Percentiles rank a stretch among this genome's conserved stretches.
phyloP scores from a whole-genome alignment of 1,140 invertebrate species.

The Caenorhabditis remanei region DNA sequence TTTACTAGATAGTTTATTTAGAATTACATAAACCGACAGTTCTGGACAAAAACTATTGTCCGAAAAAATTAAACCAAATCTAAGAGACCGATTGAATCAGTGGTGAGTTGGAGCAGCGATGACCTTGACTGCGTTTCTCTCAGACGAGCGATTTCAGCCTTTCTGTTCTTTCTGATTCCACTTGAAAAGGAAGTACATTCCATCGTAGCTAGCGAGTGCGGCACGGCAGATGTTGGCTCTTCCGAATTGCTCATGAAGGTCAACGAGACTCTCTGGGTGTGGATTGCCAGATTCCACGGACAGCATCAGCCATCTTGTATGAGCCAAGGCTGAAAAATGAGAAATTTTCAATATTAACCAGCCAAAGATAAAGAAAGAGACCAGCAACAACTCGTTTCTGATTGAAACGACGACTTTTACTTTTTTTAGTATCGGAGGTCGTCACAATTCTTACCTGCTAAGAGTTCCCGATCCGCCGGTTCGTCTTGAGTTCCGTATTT shows the following conservation, averaged over 20 bases:
- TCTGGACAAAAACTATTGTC: slow-evolving; percentile 16
- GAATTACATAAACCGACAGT: slow-evolving; percentile 29
- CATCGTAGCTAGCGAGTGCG: slow-evolving; percentile 69
- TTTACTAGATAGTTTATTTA: neutral
- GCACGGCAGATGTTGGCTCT: slow-evolving; percentile 71
- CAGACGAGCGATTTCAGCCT: slow-evolving; percentile 48
- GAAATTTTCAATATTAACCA: too few species aligned
- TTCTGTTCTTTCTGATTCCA: slow-evolving; percentile 67
- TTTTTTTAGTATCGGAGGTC: too few species aligned
- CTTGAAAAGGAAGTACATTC: slow-evolving; percentile 70
- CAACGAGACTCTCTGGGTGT: slow-evolving; percentile 66
- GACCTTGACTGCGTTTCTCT: slow-evolving; percentile 1
- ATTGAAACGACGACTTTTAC: too few species aligned
- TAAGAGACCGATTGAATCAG: neutral
- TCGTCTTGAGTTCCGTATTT: too few species aligned
- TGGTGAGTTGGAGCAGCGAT: slow-evolving; percentile 15
- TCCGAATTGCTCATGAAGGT: slow-evolving; percentile 73
- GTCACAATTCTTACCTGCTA: too few species aligned
- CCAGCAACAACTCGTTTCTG: too few species aligned
- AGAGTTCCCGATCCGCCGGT: too few species aligned
- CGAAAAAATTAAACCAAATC: slow-evolving; percentile 6
- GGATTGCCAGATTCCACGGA: slow-evolving; percentile 67
- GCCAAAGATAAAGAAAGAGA: too few species aligned
- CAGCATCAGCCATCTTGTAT: slow-evolving; percentile 58
- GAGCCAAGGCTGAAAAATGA: too few species aligned